Evolutionary conservation across 92 coral and sea anemone genomes (phyloP), one percentile per base, ranked within the genome.

Genomic region (Zoanthus gigantus): DNA sequence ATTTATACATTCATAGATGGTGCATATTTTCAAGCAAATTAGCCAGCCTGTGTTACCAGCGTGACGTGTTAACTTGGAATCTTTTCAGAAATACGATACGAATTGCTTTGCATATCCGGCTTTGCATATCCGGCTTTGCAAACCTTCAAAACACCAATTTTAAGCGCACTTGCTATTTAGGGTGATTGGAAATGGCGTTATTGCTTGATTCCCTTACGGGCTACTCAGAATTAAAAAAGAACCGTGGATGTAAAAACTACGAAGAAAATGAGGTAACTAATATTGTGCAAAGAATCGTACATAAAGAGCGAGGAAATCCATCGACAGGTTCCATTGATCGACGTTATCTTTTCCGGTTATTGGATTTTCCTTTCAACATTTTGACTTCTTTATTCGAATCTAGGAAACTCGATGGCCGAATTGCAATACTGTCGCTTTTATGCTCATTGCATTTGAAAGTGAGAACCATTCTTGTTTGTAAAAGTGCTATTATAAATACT

Each of bases 181-280:
- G 37, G 4, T 69, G 9, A 11, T 17, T 69, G 16, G 15, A 4
- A 69, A 81, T 81, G 85, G 74, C 85, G 56, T 67, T 81, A 73
- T 31, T 81, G 74, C 66, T 67, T 73, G 75, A 81, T 66, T 81
- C 85, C 4, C 29, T 81, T 73, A 66, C 85, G 23, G 85, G 85
- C 13, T 66, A 42, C 48, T 66, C 85, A 12, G 85, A 81, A 23
- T 71, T 81, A 13, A 81, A 66, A 30, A 81, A 73, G 37, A 81
- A 46, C 30, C 58, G 10, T 1, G 28, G 54, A 31, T 16, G 28
- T 6, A 68, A 23, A 47, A 65, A 46, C 9, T 66, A 81, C 7
- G 58, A 81, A 13, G 75, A 81, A 8, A 81, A 13, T 29, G 85
- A 46, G 12, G 45, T 81, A 16, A 12, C 85, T 15, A 46, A 67